Conservation (phyloP, 2,888 invertebrate species). For the Alitta virens region DNA sequence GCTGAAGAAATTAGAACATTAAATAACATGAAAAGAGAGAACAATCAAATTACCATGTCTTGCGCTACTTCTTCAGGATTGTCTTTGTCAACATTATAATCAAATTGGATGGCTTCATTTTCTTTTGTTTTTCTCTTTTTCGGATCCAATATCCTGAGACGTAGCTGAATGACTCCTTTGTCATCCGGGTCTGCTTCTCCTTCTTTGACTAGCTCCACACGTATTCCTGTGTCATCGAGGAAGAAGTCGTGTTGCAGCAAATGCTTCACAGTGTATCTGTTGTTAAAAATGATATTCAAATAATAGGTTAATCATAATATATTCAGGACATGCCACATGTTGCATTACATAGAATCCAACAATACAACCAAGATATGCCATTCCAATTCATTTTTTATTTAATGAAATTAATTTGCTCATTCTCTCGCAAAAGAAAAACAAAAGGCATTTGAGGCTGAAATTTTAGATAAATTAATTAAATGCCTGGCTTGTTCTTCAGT, state of each 20-base stretch:
- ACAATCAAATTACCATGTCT: constrained; percentile 79
- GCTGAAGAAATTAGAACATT: too few relatives aligned
- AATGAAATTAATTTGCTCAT: too few relatives aligned
- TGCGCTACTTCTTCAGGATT: constrained; percentile 90
- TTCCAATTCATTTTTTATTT: too few relatives aligned
- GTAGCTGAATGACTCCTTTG: constrained; percentile 65
- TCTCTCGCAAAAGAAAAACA: too few relatives aligned
- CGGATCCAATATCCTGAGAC: constrained; percentile 90
- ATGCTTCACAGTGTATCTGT: constrained; percentile 86
- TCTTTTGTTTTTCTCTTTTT: constrained; percentile 96
- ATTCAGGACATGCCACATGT: not conserved
- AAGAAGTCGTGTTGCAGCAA: constrained; percentile 94
- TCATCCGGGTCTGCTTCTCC: constrained; percentile 60
- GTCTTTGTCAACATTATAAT: constrained; percentile 88
- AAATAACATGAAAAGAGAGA: too few relatives aligned
- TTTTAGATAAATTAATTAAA: too few relatives aligned
- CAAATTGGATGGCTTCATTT: constrained; percentile 98
- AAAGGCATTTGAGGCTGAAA: too few relatives aligned
- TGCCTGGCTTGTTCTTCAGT: too few relatives aligned
- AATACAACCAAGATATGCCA: too few relatives aligned
- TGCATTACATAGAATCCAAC: not conserved
- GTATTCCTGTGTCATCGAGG: constrained; percentile 85
- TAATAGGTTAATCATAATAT: not conserved
- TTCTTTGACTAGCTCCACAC: constrained; percentile 72
- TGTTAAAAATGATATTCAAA: constrained; percentile 24